These are phyloP conservation scores for Polydrusus cervinus DNA, from an alignment of 2,888 invertebrate species.

Conservation along the genomic window DNA sequence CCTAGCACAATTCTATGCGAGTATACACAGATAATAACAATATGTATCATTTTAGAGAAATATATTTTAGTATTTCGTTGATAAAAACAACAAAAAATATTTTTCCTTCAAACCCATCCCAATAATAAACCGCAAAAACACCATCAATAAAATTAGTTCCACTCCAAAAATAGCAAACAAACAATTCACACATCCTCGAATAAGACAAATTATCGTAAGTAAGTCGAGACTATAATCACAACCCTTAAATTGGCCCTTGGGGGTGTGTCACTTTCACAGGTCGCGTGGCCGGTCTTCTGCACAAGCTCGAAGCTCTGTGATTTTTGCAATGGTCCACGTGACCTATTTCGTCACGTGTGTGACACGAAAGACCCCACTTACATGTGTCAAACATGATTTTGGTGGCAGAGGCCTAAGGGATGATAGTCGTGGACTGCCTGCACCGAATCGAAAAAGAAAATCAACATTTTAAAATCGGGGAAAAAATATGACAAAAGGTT, in stretches of 20 bases:
- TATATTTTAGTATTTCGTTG: no score
- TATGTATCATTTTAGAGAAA: no score
- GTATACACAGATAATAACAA: no score
- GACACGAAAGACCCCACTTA: constrained; percentile 63
- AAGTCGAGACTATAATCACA: constrained; percentile 41
- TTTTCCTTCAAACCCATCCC: no score
- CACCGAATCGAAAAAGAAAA: constrained; percentile 8
- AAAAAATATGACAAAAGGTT: no score
- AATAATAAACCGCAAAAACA: constrained; percentile 15
- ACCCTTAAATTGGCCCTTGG: constrained; percentile 49
- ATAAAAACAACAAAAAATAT: no score
- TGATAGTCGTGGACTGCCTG: constrained; percentile 16
- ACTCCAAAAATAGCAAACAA: constrained; percentile 47
- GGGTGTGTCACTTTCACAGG: constrained; percentile 64
- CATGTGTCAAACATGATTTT: constrained; percentile 63
- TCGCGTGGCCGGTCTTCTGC: constrained; percentile 51
- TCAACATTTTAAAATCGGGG: no score
- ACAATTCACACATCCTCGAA: constrained; percentile 50
- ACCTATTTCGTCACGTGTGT: constrained; percentile 60
- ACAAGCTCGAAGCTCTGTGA: constrained; percentile 36
- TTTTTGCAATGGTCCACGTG: constrained; percentile 60
- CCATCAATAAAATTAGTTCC: constrained; percentile 46
- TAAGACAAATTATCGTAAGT: constrained; percentile 50
- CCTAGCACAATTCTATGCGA: no score
- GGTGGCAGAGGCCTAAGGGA: constrained; percentile 58